Conservation (phyloP, 2,888 invertebrate genomes). For the Hyposoter dolosus region DNA sequence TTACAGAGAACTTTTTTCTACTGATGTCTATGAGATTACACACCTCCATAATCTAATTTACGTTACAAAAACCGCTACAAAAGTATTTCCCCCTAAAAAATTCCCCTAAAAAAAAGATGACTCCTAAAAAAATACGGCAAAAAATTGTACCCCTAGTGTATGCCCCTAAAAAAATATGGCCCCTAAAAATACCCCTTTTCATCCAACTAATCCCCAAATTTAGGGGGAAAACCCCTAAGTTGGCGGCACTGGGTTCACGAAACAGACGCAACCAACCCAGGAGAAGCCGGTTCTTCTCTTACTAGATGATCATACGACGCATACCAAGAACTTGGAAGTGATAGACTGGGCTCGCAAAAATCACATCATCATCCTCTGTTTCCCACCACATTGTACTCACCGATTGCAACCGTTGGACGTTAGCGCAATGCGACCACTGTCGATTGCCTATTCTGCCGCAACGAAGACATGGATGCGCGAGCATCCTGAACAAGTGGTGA, state of each 20-base stretch:
- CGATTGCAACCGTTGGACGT: slow-evolving; percentile 76
- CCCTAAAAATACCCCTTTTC: neutral
- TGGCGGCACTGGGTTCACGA: neutral
- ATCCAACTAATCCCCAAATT: neutral
- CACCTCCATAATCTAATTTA: too few species aligned
- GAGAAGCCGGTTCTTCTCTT: slow-evolving; percentile 78
- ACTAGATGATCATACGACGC: slow-evolving; percentile 79
- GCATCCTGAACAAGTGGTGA: slow-evolving; percentile 75
- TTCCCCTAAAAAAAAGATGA: neutral
- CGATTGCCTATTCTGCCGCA: slow-evolving; percentile 72
- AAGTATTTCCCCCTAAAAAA: neutral
- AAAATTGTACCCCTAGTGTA: neutral
- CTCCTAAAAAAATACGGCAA: neutral
- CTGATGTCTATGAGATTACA: too few species aligned
- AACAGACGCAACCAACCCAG: slow-evolving; percentile 68
- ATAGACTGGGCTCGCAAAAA: slow-evolving; percentile 73
- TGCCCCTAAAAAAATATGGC: neutral
- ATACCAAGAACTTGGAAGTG: slow-evolving; percentile 78
- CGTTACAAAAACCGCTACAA: neutral
- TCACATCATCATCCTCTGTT: slow-evolving; percentile 78
- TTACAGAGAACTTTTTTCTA: too few species aligned
- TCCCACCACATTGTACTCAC: slow-evolving; percentile 77
- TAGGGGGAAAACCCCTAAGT: neutral
- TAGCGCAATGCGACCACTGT: slow-evolving; percentile 74
- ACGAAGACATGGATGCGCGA: slow-evolving; percentile 72